phyloP scores from a whole-genome alignment of 2,888 invertebrate species.

The Neelides folsomi region DNA sequence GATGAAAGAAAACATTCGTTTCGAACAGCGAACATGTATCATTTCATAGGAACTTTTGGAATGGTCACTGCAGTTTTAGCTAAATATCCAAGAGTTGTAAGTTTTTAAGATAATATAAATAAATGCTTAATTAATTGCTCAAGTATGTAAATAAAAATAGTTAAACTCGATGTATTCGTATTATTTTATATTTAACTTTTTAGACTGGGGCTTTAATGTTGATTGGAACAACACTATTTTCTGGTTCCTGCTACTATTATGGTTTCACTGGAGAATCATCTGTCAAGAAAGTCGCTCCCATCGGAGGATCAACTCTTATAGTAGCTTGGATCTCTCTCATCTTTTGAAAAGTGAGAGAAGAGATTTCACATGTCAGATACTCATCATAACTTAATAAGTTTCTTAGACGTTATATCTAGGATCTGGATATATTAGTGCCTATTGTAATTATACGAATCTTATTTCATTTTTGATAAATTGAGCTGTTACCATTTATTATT shows the following conservation, averaged over 20 bases:
- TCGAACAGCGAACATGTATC: constrained; percentile 30
- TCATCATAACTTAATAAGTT: too few relatives aligned
- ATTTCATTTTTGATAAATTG: too few relatives aligned
- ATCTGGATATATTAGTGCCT: too few relatives aligned
- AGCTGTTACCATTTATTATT: too few relatives aligned
- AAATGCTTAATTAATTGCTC: too few relatives aligned
- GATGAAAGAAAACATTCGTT: constrained; percentile 31
- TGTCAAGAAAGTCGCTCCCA: constrained; percentile 26
- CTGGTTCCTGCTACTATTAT: constrained; percentile 22
- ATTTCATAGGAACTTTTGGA: constrained; percentile 32
- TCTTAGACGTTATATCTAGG: too few relatives aligned
- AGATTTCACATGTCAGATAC: too few relatives aligned
- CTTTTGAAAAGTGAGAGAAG: constrained; percentile 11
- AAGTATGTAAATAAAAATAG: too few relatives aligned
- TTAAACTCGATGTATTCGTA: too few relatives aligned
- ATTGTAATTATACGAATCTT: too few relatives aligned
- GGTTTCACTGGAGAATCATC: constrained; percentile 25
- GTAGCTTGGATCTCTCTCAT: constrained; percentile 30
- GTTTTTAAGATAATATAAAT: background rate
- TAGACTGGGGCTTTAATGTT: constrained; percentile 29
- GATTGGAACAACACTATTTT: constrained; percentile 23
- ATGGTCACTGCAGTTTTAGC: constrained; percentile 25
- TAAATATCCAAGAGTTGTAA: constrained; percentile 21
- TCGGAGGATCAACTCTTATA: constrained; percentile 29
- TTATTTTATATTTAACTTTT: constrained; percentile 6